Conservation (phyloP, 2,113 vertebrate species). For the Equus przewalskii region DNA sequence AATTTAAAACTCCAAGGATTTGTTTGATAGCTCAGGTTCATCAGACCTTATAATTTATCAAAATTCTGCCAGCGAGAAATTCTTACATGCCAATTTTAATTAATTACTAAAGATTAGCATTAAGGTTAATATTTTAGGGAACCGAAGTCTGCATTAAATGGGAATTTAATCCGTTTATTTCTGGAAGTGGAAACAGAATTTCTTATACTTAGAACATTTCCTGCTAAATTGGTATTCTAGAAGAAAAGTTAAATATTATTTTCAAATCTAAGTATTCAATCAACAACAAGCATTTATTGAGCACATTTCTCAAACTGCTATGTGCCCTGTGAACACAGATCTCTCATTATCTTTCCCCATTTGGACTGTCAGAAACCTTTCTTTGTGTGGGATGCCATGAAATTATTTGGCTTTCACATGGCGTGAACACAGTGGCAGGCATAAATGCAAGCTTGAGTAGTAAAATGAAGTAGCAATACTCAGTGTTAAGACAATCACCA, state of each 20-base stretch:
- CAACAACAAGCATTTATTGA: background rate
- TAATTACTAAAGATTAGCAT: constrained; percentile 21
- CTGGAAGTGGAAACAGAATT: background rate
- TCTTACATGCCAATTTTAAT: constrained; percentile 22
- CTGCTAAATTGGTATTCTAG: constrained; percentile 8
- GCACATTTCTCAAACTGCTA: background rate
- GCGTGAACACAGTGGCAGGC: background rate
- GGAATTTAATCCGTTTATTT: constrained; percentile 49
- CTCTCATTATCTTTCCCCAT: background rate
- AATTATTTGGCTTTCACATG: constrained; percentile 1
- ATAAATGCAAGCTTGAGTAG: background rate
- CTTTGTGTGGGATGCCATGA: background rate
- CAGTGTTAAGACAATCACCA: background rate
- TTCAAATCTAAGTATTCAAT: constrained; percentile 51
- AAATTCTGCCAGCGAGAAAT: constrained; percentile 18
- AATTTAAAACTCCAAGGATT: constrained; percentile 6
- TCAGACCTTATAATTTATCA: constrained; percentile 5
- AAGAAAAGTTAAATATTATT: constrained; percentile 50
- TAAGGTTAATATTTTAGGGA: background rate
- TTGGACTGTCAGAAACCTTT: background rate
- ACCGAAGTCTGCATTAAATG: background rate
- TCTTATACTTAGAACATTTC: constrained; percentile 44
- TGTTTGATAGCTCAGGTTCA: background rate
- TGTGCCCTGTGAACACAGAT: background rate
- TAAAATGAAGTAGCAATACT: background rate